These are phyloP conservation scores for Charanyca ferruginea DNA, from an alignment of 2,888 invertebrate species.

Conservation along the genomic window DNA sequence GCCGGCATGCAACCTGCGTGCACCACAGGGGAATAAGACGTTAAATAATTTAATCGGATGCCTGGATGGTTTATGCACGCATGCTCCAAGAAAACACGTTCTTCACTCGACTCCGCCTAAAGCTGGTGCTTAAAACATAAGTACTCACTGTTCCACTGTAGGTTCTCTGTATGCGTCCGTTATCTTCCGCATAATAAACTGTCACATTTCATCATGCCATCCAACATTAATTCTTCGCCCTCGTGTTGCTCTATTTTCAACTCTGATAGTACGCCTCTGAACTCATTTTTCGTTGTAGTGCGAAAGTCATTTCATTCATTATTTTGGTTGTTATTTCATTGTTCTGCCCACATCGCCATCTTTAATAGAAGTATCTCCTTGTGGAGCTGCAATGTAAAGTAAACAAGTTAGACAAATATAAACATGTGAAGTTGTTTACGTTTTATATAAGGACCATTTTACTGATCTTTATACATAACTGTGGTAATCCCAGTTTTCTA, in stretches of 20 bases:
- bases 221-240: constrained; percentile 63
- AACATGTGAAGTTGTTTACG: constrained; percentile 29
- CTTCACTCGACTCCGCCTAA: constrained; percentile 60
- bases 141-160: constrained; percentile 58
- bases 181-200: constrained; percentile 69
- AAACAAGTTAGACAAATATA: constrained; percentile 56
- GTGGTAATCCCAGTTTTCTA: background rate
- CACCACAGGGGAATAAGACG: constrained; percentile 89
- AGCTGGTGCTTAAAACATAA: constrained; percentile 60
- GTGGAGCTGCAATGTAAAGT: constrained; percentile 59
- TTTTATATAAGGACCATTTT: constrained; percentile 15
- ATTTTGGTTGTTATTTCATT: constrained; percentile 59
- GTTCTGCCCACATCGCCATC: constrained; percentile 51
- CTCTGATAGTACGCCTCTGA: constrained; percentile 37
- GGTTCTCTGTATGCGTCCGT: constrained; percentile 63
- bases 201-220: constrained; percentile 68
- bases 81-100: constrained; percentile 75
- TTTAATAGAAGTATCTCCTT: constrained; percentile 57
- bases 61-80: constrained; percentile 84
- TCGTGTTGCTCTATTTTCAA: constrained; percentile 48
- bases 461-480: constrained; percentile 6
- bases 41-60: constrained; percentile 90
- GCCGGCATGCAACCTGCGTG: constrained; percentile 87
- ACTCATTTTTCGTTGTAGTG: constrained; percentile 32
- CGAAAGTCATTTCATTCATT: constrained; percentile 58